Evolutionary conservation across 1,140 invertebrate genomes (phyloP).

Genomic region (Dendroctonus ponderosae): DNA sequence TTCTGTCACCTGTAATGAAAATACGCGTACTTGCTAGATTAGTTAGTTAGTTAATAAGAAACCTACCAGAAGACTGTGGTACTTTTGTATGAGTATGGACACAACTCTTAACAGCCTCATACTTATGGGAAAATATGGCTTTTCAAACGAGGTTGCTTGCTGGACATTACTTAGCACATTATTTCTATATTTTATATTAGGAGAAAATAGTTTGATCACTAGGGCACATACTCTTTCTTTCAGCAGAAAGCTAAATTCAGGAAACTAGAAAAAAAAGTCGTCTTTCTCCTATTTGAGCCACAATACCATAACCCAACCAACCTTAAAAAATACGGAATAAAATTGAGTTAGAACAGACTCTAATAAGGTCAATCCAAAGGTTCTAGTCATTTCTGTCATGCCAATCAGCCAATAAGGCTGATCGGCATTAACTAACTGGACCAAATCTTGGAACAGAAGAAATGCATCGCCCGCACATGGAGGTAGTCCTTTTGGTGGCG

Average conservation of each 20-base stretch:
- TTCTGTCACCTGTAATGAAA: slow-evolving; percentile 78
- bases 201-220: slow-evolving; percentile 96
- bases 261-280: slow-evolving; percentile 64
- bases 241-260: slow-evolving; percentile 90
- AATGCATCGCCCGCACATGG: slow-evolving; percentile 94
- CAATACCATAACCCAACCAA: slow-evolving; percentile 46
- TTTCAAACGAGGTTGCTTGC: slow-evolving; percentile 72
- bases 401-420: slow-evolving; percentile 92
- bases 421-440: slow-evolving; percentile 94
- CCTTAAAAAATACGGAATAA: slow-evolving; percentile 89
- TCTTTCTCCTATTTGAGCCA: slow-evolving; percentile 10
- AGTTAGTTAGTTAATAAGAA: slow-evolving; percentile 1
- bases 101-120: slow-evolving; percentile 92
- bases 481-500: slow-evolving; percentile 73
- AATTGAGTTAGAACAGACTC: slow-evolving; percentile 92
- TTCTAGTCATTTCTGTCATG: slow-evolving; percentile 95
- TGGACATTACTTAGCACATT: slow-evolving; percentile 53
- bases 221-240: slow-evolving; percentile 97
- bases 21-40: slow-evolving; percentile 18
- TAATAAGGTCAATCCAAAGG: slow-evolving; percentile 92
- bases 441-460: slow-evolving; percentile 94
- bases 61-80: slow-evolving; percentile 86
- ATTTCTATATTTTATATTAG: slow-evolving; percentile 88
- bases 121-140: slow-evolving; percentile 95
- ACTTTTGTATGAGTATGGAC: slow-evolving; percentile 89